phyloP scores from a whole-genome alignment of 2,113 vertebrate species.

The Dolichallabes microphthalmus region DNA sequence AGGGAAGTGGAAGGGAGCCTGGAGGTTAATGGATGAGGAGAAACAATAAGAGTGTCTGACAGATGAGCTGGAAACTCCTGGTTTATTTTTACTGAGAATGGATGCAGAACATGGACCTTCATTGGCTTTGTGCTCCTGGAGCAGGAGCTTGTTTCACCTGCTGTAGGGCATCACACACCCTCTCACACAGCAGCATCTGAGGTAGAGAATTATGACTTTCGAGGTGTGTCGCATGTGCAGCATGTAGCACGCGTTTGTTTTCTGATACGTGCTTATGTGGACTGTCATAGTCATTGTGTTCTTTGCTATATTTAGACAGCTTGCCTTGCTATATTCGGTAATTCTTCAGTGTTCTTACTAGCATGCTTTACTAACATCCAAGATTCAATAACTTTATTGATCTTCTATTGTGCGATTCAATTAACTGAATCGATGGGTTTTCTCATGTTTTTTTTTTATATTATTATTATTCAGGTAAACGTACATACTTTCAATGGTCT shows the following conservation, averaged over 20 bases:
- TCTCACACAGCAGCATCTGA: neutral
- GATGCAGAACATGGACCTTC: conserved; percentile 5
- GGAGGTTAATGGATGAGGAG: conserved; percentile 17
- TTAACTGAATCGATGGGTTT: too few species aligned
- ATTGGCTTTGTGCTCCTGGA: conserved; percentile 11
- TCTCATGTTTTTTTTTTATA: too few species aligned
- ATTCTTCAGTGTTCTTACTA: too few species aligned
- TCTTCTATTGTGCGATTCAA: too few species aligned
- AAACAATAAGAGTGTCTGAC: conserved; percentile 31
- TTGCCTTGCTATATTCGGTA: too few species aligned
- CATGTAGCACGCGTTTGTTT: neutral
- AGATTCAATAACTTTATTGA: too few species aligned
- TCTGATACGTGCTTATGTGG: neutral
- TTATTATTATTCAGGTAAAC: too few species aligned
- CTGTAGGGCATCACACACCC: conserved; percentile 16
- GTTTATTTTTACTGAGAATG: conserved; percentile 39
- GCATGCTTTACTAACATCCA: too few species aligned
- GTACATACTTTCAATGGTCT: too few species aligned
- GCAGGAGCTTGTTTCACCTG: conserved; percentile 29
- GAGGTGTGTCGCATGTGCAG: neutral
- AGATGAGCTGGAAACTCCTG: conserved; percentile 41
- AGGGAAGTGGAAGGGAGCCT: neutral
- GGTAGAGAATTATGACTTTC: conserved; percentile 5
- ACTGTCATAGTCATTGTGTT: too few species aligned
- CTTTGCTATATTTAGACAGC: too few species aligned